A percentile compares a stretch with the other conserved stretches of the same genome.
These are phyloP conservation scores for Phaenicophaeus curvirostris DNA, from an alignment of 2,797 vertebrate species.

Conservation along the genomic window DNA sequence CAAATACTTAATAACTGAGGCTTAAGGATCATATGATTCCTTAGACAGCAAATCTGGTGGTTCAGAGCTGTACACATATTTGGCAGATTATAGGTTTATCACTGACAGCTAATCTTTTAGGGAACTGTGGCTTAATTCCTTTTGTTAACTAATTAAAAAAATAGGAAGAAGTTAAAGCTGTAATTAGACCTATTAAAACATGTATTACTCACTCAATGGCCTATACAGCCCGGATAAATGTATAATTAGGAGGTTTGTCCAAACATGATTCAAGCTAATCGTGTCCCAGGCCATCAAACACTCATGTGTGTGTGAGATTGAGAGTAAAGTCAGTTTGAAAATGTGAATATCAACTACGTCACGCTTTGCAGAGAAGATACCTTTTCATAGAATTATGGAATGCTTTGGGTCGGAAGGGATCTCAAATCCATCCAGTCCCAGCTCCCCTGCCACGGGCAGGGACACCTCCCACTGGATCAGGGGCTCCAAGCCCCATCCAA, in stretches of 20 bases:
- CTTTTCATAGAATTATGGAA: too few species aligned
- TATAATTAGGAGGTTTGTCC: constrained; percentile 25
- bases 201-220: constrained; percentile 15
- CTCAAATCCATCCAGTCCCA: too few species aligned
- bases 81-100: constrained; percentile 67
- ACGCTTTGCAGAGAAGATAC: not conserved
- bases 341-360: not conserved
- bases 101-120: constrained; percentile 31
- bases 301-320: not conserved
- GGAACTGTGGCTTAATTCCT: constrained; percentile 47
- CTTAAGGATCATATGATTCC: constrained; percentile 60
- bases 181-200: constrained; percentile 43
- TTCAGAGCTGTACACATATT: constrained; percentile 47
- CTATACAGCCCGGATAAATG: not conserved
- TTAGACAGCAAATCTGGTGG: constrained; percentile 26
- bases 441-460: too few species aligned
- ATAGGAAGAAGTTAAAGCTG: constrained; percentile 8
- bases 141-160: constrained; percentile 60
- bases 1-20: constrained; percentile 28
- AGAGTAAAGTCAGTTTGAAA: not conserved
- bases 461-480: too few species aligned
- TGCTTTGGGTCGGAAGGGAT: too few species aligned
- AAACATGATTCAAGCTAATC: constrained; percentile 43
- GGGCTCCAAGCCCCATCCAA: too few species aligned
- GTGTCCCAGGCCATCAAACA: not conserved